These are phyloP conservation scores for Ovibos moschatus DNA, from an alignment of 2,113 vertebrate genomes.

Conservation along the genomic window DNA sequence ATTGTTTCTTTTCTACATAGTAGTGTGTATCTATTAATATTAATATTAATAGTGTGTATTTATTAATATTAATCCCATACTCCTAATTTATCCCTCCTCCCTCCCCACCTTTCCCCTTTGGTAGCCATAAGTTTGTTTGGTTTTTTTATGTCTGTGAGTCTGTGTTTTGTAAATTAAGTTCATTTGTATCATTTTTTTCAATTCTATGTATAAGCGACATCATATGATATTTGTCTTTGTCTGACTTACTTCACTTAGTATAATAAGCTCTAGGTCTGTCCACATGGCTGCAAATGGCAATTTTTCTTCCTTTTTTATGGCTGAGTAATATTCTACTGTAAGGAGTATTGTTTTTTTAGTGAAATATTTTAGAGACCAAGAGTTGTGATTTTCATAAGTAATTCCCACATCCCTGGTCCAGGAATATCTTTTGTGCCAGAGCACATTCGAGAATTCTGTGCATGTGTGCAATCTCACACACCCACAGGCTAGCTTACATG, in stretches of 20 bases:
- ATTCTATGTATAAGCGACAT: background rate
- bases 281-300: background rate
- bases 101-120: background rate
- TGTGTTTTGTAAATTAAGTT: background rate
- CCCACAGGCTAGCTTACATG: background rate
- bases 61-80: background rate
- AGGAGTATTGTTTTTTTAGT: background rate
- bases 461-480: accelerated
- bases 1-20: background rate
- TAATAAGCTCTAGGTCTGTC: background rate
- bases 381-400: background rate
- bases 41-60: background rate
- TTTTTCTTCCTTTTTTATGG: background rate
- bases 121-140: background rate
- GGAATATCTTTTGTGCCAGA: background rate
- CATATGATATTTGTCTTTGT: background rate
- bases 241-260: background rate
- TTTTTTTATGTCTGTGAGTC: background rate
- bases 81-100: background rate
- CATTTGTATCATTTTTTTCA: too few relatives aligned
- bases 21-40: background rate
- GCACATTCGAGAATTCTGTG: background rate
- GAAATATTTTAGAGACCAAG: background rate
- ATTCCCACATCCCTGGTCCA: background rate
- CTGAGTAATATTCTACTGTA: background rate